These are phyloP conservation scores for Eulemur rufifrons DNA, from an alignment of 2,113 vertebrate species.

Conservation along the genomic window DNA sequence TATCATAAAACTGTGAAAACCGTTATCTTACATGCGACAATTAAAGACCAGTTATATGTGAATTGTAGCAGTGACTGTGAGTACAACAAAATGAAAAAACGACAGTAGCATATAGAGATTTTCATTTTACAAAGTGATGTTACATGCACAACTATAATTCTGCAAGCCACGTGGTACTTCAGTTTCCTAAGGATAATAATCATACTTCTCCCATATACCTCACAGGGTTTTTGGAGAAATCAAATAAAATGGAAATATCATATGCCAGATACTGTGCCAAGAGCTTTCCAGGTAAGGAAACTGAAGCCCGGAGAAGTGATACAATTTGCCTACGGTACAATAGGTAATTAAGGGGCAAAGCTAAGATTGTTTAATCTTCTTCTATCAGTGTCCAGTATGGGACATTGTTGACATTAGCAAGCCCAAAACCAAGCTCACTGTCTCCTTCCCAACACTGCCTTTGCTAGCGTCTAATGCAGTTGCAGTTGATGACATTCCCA, in stretches of 20 bases:
- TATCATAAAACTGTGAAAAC: background rate
- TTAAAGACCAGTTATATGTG: background rate
- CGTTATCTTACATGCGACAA: background rate
- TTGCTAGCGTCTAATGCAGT: background rate
- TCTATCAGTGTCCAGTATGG: background rate
- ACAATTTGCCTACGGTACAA: background rate
- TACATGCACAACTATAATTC: background rate
- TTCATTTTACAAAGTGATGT: slow-evolving; percentile 21
- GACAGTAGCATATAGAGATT: background rate
- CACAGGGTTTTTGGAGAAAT: background rate
- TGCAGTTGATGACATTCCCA: background rate
- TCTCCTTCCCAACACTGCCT: background rate
- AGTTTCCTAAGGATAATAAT: background rate
- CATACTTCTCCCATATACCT: background rate
- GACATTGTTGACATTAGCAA: background rate
- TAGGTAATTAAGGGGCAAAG: background rate
- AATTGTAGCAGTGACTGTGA: background rate
- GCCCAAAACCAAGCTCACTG: background rate
- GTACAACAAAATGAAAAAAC: background rate
- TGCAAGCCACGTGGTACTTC: background rate
- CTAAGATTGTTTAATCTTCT: background rate
- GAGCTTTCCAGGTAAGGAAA: background rate
- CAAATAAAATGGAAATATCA: background rate
- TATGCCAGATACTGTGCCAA: background rate
- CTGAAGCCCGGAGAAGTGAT: background rate